Evolutionary conservation across 2,888 invertebrate species (phyloP).

Genomic region (Drosophila fungiperda): DNA sequence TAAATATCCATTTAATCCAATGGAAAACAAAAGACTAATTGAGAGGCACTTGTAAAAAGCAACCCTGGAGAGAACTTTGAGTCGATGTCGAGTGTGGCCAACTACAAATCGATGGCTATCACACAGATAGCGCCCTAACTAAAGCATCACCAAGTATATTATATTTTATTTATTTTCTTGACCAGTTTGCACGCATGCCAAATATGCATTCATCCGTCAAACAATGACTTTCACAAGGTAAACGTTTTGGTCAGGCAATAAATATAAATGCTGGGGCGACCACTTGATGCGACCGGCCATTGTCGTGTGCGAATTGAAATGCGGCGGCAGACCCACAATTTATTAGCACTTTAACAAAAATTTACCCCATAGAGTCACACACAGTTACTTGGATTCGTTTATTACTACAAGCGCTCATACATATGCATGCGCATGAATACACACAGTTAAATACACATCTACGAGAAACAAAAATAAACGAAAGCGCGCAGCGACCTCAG

Average conservation of each 20-base stretch:
- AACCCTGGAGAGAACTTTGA: conserved; percentile 31
- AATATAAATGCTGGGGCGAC: conserved; percentile 27
- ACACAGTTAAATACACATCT: conserved; percentile 27
- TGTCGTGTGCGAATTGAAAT: conserved; percentile 64
- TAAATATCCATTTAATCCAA: conserved; percentile 10
- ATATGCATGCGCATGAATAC: conserved; percentile 14
- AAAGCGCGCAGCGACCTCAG: conserved; percentile 54
- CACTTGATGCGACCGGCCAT: conserved; percentile 56
- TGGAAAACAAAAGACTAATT: conserved; percentile 3
- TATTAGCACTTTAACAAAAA: conserved; percentile 75
- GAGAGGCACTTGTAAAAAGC: conserved; percentile 38
- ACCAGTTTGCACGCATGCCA: conserved; percentile 24
- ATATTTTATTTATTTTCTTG: neutral
- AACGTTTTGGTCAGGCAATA: conserved; percentile 19
- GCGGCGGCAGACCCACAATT: conserved; percentile 68
- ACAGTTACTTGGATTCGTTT: conserved; percentile 36
- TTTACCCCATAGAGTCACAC: conserved; percentile 66
- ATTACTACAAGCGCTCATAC: conserved; percentile 21
- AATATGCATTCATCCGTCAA: conserved; percentile 2
- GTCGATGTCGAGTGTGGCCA: conserved; percentile 12
- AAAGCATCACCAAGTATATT: neutral
- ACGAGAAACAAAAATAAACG: neutral
- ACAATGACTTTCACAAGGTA: conserved; percentile 56
- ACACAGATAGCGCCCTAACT: neutral
- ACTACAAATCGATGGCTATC: conserved; percentile 2